A percentile compares a stretch with the other conserved stretches of the same genome.
Conservation (phyloP, 2,113 vertebrate genomes). For the Glaucidium brasilianum region DNA sequence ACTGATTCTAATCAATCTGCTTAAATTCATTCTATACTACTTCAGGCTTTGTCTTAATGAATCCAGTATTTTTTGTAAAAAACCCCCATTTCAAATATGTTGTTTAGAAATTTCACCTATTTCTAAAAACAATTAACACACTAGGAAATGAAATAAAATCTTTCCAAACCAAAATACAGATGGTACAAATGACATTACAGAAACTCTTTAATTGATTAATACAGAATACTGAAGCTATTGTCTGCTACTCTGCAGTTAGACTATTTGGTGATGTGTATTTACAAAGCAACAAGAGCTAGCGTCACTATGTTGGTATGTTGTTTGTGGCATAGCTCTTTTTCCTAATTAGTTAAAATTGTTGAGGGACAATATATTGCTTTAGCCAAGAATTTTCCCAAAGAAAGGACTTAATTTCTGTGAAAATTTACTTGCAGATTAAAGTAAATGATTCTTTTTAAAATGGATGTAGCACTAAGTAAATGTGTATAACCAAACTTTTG, state of each 20-base stretch:
- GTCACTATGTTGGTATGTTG: constrained; percentile 37
- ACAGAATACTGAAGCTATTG: constrained; percentile 36
- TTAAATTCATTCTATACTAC: constrained; percentile 55
- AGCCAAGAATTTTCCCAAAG: constrained; percentile 53
- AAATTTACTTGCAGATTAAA: constrained; percentile 44
- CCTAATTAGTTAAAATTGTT: constrained; percentile 63
- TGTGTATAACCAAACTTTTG: background rate
- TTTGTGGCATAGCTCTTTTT: constrained; percentile 33
- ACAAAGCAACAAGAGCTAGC: constrained; percentile 41
- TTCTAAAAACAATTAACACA: constrained; percentile 51
- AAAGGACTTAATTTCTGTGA: constrained; percentile 54
- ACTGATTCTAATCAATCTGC: constrained; percentile 54
- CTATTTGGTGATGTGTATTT: constrained; percentile 31
- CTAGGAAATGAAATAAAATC: constrained; percentile 18
- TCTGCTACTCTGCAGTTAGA: background rate
- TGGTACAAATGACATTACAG: constrained; percentile 36
- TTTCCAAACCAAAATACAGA: constrained; percentile 55
- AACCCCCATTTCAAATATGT: constrained; percentile 28
- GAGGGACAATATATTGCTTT: constrained; percentile 49
- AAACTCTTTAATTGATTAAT: constrained; percentile 43
- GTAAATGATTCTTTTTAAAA: background rate
- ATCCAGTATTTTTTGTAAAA: constrained; percentile 27
- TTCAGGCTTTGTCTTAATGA: constrained; percentile 38
- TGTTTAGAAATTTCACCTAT: constrained; percentile 44
- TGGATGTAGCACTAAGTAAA: background rate